Evolutionary conservation across 2,797 vertebrate genomes (phyloP).

Genomic region (Artibeus jamaicensis): DNA sequence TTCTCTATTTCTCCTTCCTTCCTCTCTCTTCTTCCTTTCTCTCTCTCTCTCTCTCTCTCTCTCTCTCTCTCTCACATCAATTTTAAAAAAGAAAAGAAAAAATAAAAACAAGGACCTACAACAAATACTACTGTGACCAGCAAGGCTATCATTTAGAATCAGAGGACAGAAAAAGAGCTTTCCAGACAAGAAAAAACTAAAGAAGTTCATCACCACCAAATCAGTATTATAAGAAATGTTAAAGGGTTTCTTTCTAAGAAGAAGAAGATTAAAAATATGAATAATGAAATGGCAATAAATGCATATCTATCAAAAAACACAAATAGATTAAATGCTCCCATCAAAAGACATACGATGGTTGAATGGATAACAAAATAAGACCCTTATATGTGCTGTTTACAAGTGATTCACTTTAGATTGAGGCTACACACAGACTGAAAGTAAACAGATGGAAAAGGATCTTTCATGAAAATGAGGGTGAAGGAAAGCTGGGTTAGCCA

Average conservation of each 20-base stretch:
- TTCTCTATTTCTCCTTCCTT: too few relatives aligned
- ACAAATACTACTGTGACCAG: background rate
- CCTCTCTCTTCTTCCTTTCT: too few relatives aligned
- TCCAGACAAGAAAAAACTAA: background rate
- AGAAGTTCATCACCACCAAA: background rate
- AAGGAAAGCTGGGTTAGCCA: background rate
- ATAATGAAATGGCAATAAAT: background rate
- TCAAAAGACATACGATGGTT: background rate
- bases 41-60: too few relatives aligned
- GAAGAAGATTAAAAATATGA: background rate
- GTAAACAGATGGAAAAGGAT: background rate
- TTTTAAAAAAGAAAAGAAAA: background rate
- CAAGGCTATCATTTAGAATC: background rate
- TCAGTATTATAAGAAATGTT: background rate
- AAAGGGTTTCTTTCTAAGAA: background rate
- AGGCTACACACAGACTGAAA: background rate
- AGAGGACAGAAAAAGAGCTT: background rate
- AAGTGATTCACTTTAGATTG: background rate
- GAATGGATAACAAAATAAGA: background rate
- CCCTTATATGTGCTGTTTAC: background rate
- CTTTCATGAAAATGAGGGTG: background rate
- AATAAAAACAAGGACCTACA: background rate
- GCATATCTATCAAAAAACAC: background rate
- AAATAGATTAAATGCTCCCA: background rate
- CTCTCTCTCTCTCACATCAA: background rate